Percentiles rank a stretch among this genome's conserved stretches.
These are phyloP conservation scores for Bubo scandiacus DNA, from an alignment of 2,113 vertebrate genomes.

Conservation along the genomic window DNA sequence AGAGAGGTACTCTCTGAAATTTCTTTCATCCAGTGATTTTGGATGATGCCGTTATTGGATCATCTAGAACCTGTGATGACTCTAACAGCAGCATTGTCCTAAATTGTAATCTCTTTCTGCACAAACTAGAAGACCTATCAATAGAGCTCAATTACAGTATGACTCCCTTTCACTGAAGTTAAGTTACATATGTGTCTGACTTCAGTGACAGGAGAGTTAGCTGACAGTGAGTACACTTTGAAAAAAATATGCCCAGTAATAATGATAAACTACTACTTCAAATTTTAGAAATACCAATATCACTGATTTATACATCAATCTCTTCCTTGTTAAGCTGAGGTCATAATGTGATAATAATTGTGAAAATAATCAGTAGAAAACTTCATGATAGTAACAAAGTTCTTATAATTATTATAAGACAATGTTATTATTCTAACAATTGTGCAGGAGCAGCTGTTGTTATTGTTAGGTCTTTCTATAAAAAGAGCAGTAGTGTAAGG, in stretches of 20 bases:
- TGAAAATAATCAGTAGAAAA: not conserved
- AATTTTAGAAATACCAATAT: not conserved
- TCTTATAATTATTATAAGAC: not conserved
- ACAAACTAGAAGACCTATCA: not conserved
- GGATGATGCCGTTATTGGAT: not conserved
- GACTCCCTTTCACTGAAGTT: not conserved
- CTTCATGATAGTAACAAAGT: not conserved
- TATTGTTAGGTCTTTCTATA: not conserved
- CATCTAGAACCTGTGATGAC: not conserved
- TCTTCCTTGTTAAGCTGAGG: not conserved
- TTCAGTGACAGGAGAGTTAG: not conserved
- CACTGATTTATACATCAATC: not conserved
- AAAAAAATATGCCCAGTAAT: not conserved
- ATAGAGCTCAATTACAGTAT: not conserved
- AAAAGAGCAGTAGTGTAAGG: not conserved
- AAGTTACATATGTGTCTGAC: not conserved
- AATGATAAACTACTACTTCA: not conserved
- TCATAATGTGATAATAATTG: not conserved
- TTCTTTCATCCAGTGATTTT: not conserved
- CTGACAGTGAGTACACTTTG: not conserved
- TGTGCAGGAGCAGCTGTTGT: not conserved
- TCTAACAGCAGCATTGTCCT: not conserved
- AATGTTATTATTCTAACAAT: not conserved
- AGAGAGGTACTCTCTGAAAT: not conserved
- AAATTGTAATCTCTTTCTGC: not conserved